Conservation (phyloP, 2,113 vertebrate species). For the Mus musculus region GRCm39 chr3:34970001-34970500, state of each 20-base stretch:
- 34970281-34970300: constrained; percentile 1
- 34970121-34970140: background rate
- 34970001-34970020: background rate
- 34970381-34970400: background rate
- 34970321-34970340: background rate
- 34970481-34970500: constrained; percentile 80
- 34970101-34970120: background rate
- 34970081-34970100: background rate
- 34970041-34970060: no score
- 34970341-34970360: background rate
- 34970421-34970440: constrained; percentile 42
- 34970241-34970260: background rate
- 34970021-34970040: background rate
- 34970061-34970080: background rate
- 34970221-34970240: background rate
- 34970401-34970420: constrained; percentile 37
- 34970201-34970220: constrained; percentile 22
- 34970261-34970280: background rate
- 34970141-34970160: background rate
- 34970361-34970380: background rate
- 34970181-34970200: background rate
- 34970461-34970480: constrained; percentile 51
- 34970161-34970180: background rate
- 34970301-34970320: background rate
- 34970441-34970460: constrained; percentile 27